Evolutionary conservation across 2,888 invertebrate species (phyloP).

Genomic region (Drosophila vallismaia): DNA sequence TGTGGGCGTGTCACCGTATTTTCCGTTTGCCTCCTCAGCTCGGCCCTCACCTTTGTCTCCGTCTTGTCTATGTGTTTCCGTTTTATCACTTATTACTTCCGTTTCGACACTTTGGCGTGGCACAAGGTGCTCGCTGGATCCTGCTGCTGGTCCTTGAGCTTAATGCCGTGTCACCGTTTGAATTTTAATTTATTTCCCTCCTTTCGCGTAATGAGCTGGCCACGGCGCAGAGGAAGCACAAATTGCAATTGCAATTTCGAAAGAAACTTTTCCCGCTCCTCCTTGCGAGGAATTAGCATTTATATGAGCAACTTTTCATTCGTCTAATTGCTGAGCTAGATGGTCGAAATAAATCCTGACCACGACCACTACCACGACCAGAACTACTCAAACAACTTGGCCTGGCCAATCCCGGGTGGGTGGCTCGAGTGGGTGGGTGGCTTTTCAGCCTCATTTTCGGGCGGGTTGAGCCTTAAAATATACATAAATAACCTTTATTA

Average conservation of each 20-base stretch:
- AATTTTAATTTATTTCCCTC: conserved; percentile 62
- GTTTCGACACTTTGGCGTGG: conserved; percentile 59
- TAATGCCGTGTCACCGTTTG: conserved; percentile 71
- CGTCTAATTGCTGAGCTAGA: conserved; percentile 68
- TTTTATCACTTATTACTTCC: conserved; percentile 80
- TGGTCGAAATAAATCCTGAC: conserved; percentile 69
- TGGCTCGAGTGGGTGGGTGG: conserved; percentile 6
- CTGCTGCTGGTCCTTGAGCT: conserved; percentile 34
- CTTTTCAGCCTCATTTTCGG: background rate
- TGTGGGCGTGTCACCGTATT: conserved; percentile 42
- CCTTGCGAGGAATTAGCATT: conserved; percentile 61
- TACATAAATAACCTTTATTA: conserved; percentile 79
- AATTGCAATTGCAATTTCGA: conserved; percentile 55
- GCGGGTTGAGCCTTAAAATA: conserved; percentile 63
- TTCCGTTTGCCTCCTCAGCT: background rate
- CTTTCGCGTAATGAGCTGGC: conserved; percentile 33
- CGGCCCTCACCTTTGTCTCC: conserved; percentile 33
- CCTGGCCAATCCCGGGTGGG: conserved; percentile 46
- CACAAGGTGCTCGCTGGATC: conserved; percentile 32
- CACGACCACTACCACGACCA: conserved; percentile 20
- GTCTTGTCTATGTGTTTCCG: conserved; percentile 69
- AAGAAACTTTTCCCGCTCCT: conserved; percentile 1
- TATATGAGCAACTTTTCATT: conserved; percentile 70
- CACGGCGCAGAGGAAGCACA: conserved; percentile 35
- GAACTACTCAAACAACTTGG: conserved; percentile 52